Percentiles rank a stretch among this genome's conserved stretches.
phyloP scores from a whole-genome alignment of 2,888 invertebrate genomes.

The Meghimatium bilineatum region DNA sequence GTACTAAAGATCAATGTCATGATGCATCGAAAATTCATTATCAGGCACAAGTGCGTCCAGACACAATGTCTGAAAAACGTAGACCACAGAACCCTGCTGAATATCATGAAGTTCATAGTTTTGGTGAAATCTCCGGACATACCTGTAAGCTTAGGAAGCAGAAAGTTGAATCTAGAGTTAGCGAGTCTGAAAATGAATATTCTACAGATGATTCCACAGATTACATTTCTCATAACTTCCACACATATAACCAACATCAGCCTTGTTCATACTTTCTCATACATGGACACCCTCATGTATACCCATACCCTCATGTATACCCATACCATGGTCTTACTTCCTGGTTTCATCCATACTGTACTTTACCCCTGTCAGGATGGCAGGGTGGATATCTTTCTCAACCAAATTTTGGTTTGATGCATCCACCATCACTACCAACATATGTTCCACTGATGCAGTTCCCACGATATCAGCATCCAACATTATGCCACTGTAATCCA shows the following conservation, averaged over 20 bases:
- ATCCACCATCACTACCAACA: background rate
- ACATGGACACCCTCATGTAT: background rate
- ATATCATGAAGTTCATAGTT: background rate
- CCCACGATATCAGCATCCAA: background rate
- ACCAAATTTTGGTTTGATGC: background rate
- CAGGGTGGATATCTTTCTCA: background rate
- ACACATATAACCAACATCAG: background rate
- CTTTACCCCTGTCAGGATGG: background rate
- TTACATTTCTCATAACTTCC: background rate
- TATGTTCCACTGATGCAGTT: background rate
- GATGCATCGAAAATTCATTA: background rate
- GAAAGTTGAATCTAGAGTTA: background rate
- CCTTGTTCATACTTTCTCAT: background rate
- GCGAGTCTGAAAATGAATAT: conserved; percentile 1
- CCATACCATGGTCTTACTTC: background rate
- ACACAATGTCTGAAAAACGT: background rate
- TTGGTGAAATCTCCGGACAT: background rate
- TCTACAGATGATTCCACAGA: background rate
- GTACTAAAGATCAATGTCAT: background rate
- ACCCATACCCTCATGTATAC: background rate
- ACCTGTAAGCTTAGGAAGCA: background rate
- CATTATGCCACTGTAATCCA: background rate
- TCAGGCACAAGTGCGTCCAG: background rate
- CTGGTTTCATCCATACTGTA: background rate
- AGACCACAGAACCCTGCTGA: background rate